Evolutionary conservation across 2,797 vertebrate species (phyloP), one percentile per base, ranked within the genome.

Genomic region (Microcaecilia unicolor): DNA sequence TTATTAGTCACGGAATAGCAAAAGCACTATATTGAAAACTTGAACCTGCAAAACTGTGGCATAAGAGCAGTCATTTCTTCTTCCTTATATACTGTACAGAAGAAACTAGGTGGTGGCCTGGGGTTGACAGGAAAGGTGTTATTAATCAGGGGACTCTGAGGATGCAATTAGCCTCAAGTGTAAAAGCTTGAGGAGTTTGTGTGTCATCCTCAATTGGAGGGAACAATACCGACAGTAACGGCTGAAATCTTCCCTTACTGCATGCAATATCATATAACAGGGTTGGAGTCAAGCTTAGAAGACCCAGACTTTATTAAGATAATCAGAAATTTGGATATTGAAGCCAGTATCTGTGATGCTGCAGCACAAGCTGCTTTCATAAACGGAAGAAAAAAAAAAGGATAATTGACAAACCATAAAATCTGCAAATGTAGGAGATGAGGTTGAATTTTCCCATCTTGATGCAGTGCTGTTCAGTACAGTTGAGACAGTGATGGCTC

Each of bases 401-500:
- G 25, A n/a, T 22, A 39, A 22, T 34, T 48, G 38, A n/a, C n/a
- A n/a, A 65, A 77, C 72, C 76, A 57, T 68, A 68, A 75, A 70
- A 72, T 72, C 51, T 67, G 51, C n/a, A n/a, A n/a, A n/a, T n/a
- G n/a, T n/a, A n/a, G n/a, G n/a, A n/a, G n/a, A n/a, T n/a, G n/a
- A n/a, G n/a, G n/a, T n/a, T n/a, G n/a, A n/a, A n/a, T n/a, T n/a
- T n/a, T n/a, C n/a, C n/a, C n/a, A n/a, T n/a, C n/a, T n/a, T n/a
- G n/a, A n/a, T n/a, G 60, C 58, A 43, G 55, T 56, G 41, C 65
- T 71, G 60, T 56, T 31, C 44, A 44, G 64, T 68, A 72, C 58
- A 65, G 63, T 69, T 72, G n/a, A 71, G 64, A 53, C 70, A 52
- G 50, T 60, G 63, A 68, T 67, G 62, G 61, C 44, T 72, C 55